Evolutionary conservation across 2,113 vertebrate species (phyloP).

Genomic region (Chaetodon trifascialis): DNA sequence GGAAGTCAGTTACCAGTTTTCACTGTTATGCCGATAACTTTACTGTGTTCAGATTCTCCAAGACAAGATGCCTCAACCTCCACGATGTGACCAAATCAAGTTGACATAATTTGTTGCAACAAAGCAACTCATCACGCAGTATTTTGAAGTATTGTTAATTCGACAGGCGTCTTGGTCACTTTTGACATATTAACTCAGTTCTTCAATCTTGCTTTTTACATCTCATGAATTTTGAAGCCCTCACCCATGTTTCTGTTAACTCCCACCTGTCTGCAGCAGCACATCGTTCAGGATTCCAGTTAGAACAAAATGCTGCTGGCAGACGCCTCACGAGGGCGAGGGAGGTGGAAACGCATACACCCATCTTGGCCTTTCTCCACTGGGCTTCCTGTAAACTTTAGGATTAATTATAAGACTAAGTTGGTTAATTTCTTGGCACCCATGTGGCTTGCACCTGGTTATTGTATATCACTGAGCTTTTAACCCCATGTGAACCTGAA

Average conservation of each 20-base stretch:
- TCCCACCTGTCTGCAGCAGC: neutral
- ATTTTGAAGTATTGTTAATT: neutral
- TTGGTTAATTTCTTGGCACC: conserved; percentile 59
- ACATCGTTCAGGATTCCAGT: conserved; percentile 2
- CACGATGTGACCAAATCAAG: no score
- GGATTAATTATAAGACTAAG: conserved; percentile 56
- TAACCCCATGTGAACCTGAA: conserved; percentile 59
- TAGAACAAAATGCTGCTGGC: conserved; percentile 39
- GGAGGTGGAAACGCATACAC: conserved; percentile 29
- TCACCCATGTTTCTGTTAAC: neutral
- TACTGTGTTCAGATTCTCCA: neutral
- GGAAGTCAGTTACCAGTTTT: neutral
- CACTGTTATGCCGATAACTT: neutral
- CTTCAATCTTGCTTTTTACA: neutral
- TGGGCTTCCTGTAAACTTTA: conserved; percentile 60
- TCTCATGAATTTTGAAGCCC: neutral
- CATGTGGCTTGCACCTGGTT: conserved; percentile 61
- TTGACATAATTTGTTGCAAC: no score
- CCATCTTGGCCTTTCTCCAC: conserved; percentile 39
- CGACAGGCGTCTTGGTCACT: no score
- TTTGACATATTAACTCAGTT: neutral
- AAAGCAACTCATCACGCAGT: neutral
- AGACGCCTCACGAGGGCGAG: conserved; percentile 17
- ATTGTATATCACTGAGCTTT: conserved; percentile 35
- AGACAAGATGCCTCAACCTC: neutral